phyloP scores from a whole-genome alignment of 2,888 invertebrate genomes.

The Microctonus hyperodae region DNA sequence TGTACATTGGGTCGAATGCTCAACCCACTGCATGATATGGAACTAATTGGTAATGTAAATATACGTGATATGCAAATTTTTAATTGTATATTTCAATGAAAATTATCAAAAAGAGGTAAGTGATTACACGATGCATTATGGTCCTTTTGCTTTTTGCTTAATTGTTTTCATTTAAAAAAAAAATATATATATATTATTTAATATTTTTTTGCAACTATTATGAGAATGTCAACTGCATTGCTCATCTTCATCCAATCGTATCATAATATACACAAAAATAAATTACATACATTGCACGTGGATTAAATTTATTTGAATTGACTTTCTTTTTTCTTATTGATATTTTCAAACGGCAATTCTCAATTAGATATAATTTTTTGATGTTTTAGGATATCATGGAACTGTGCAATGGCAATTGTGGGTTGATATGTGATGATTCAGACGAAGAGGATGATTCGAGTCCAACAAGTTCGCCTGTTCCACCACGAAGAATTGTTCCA shows the following conservation, averaged over 20 bases:
- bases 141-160: slow-evolving; percentile 37
- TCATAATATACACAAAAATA: not conserved
- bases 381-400: slow-evolving; percentile 62
- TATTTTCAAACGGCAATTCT: not conserved
- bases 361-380: slow-evolving; percentile 5
- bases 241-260: not conserved
- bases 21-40: slow-evolving; percentile 58
- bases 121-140: slow-evolving; percentile 50
- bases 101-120: slow-evolving; percentile 47
- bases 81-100: slow-evolving; percentile 10
- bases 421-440: slow-evolving; percentile 56
- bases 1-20: slow-evolving; percentile 57
- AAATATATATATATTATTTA: not conserved
- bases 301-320: not conserved
- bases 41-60: slow-evolving; percentile 56
- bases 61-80: slow-evolving; percentile 35
- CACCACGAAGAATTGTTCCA: slow-evolving; percentile 53
- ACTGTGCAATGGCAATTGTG: slow-evolving; percentile 58
- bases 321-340: not conserved
- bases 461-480: slow-evolving; percentile 57
- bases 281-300: not conserved
- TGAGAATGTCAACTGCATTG: not conserved
- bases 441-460: slow-evolving; percentile 60
- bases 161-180: not conserved
- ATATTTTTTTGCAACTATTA: not conserved